These are phyloP conservation scores for Subanguina moxae DNA, from an alignment of 1,140 invertebrate genomes.

Conservation along the genomic window DNA sequence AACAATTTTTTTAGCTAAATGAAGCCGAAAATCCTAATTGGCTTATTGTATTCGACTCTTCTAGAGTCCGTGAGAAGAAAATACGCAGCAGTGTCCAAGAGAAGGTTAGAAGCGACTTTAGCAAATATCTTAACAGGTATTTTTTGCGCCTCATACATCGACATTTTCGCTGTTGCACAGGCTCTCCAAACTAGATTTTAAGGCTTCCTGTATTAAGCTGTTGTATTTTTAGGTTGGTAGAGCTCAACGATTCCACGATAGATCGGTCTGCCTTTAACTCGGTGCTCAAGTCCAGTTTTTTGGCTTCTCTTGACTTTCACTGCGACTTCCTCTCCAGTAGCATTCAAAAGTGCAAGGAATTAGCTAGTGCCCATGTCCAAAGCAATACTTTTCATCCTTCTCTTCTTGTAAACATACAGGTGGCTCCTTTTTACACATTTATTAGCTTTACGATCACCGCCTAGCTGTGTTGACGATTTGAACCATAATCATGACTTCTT, in stretches of 20 bases:
- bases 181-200: too few species aligned
- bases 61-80: constrained; percentile 51
- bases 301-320: constrained; percentile 31
- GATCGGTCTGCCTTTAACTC: constrained; percentile 24
- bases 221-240: constrained; percentile 14
- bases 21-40: constrained; percentile 43
- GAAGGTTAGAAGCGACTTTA: constrained; percentile 52
- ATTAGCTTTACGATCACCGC: too few species aligned
- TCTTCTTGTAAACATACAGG: constrained; percentile 24
- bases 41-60: constrained; percentile 54
- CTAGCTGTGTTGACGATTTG: too few species aligned
- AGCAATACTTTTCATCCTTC: constrained; percentile 5
- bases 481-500: too few species aligned
- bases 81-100: constrained; percentile 38
- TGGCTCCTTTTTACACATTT: too few species aligned
- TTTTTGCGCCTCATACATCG: constrained; percentile 10
- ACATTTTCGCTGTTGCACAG: not conserved
- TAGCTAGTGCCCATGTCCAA: not conserved
- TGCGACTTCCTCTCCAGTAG: constrained; percentile 9
- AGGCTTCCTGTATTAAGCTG: not conserved
- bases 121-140: constrained; percentile 37
- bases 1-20: constrained; percentile 17
- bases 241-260: constrained; percentile 10
- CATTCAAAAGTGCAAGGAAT: constrained; percentile 25
- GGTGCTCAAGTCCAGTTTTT: constrained; percentile 25